Percentiles rank a stretch among this genome's conserved stretches.
phyloP scores from a whole-genome alignment of 2,797 vertebrate species.

The Squalus acanthias region DNA sequence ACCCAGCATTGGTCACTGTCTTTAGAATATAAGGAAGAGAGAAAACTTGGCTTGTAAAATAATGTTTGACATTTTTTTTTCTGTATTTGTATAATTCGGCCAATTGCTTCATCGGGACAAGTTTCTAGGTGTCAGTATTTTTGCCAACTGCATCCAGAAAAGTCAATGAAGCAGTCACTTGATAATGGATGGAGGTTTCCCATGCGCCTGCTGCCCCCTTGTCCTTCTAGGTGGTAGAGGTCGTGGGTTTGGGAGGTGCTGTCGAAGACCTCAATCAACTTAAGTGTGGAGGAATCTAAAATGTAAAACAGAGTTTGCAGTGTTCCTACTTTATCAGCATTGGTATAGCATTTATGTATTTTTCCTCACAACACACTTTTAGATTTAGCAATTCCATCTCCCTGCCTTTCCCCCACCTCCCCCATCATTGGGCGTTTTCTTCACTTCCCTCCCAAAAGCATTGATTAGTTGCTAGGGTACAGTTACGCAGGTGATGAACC shows the following conservation, averaged over 20 bases:
- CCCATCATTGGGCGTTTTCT: not conserved
- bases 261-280: not conserved
- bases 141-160: not conserved
- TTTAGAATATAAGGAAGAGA: not conserved
- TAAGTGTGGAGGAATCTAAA: not conserved
- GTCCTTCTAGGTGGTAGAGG: no score
- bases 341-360: not conserved
- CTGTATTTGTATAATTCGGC: not conserved
- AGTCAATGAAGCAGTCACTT: not conserved
- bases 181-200: not conserved
- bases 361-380: not conserved
- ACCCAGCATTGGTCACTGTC: not conserved
- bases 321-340: not conserved
- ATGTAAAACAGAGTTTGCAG: not conserved
- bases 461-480: not conserved
- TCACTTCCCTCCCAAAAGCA: not conserved
- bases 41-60: not conserved
- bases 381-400: not conserved
- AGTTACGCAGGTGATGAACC: not conserved
- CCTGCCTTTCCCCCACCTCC: not conserved
- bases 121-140: not conserved
- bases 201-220: no score
- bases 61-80: not conserved
- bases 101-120: not conserved
- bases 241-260: no score